phyloP scores from a whole-genome alignment of 1,140 invertebrate genomes.

The Drosophila auraria region DNA sequence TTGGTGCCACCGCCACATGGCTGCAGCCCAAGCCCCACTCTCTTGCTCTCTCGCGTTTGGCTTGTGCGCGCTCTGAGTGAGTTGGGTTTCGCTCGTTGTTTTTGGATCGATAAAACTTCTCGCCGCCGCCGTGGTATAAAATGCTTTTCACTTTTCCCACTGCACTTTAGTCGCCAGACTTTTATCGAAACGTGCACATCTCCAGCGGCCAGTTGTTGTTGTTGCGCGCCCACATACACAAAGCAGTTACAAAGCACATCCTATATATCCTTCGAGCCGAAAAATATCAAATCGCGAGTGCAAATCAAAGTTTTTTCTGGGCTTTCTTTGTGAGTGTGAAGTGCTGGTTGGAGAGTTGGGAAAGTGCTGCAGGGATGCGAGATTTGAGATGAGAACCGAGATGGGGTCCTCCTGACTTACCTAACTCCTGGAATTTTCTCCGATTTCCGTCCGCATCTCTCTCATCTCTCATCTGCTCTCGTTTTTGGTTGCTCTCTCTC shows the following conservation, averaged over 20 bases:
- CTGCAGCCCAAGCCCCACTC: constrained; percentile 17
- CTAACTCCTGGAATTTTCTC: constrained; percentile 25
- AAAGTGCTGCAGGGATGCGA: constrained; percentile 37
- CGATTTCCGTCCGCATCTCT: not conserved
- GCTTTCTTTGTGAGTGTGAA: constrained; percentile 60
- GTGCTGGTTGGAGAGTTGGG: not conserved
- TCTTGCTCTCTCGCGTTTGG: constrained; percentile 9
- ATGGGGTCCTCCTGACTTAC: constrained; percentile 10
- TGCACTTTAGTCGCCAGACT: constrained; percentile 82
- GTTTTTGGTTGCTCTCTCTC: constrained; percentile 6
- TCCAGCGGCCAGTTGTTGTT: constrained; percentile 47
- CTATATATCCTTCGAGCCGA: constrained; percentile 38
- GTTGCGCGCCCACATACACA: constrained; percentile 17
- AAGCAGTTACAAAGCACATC: constrained; percentile 11
- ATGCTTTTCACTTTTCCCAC: constrained; percentile 85
- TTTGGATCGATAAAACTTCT: constrained; percentile 79
- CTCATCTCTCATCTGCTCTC: not conserved
- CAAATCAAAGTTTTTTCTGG: constrained; percentile 24
- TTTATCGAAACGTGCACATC: constrained; percentile 78
- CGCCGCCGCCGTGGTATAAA: constrained; percentile 72
- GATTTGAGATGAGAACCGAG: not conserved
- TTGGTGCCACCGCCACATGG: constrained; percentile 55
- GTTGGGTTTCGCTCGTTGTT: constrained; percentile 62
- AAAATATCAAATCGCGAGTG: constrained; percentile 29
- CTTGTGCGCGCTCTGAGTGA: constrained; percentile 51